Conservation (phyloP, 2,888 invertebrate species). For the Apodemia duryi region DNA sequence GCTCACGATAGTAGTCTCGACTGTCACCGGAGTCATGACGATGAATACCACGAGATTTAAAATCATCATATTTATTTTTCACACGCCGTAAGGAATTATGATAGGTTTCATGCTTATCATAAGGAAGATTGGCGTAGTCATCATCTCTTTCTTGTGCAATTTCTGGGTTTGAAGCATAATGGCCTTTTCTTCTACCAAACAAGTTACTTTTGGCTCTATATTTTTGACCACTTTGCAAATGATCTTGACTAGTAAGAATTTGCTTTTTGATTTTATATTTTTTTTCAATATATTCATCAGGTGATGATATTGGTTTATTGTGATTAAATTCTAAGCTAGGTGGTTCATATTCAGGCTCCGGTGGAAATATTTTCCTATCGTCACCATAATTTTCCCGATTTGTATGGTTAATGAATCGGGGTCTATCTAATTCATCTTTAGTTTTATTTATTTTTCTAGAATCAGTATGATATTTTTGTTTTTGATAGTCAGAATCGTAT, state of each 20-base stretch:
- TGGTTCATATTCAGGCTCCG: constrained; percentile 81
- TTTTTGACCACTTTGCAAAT: constrained; percentile 62
- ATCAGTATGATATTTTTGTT: constrained; percentile 66
- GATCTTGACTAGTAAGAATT: constrained; percentile 72
- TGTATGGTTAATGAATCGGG: constrained; percentile 57
- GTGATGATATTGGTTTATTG: constrained; percentile 79
- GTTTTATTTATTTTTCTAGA: constrained; percentile 57
- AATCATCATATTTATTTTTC: constrained; percentile 69
- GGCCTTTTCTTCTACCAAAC: constrained; percentile 69
- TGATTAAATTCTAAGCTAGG: constrained; percentile 82
- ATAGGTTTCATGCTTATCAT: constrained; percentile 66
- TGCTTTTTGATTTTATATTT: constrained; percentile 69
- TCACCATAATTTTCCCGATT: constrained; percentile 51
- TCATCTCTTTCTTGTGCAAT: constrained; percentile 75
- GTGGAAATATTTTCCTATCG: constrained; percentile 61
- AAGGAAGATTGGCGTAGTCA: constrained; percentile 66
- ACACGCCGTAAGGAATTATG: constrained; percentile 82
- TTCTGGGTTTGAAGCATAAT: constrained; percentile 82
- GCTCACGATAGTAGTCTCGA: constrained; percentile 64
- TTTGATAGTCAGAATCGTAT: constrained; percentile 67
- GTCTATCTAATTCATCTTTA: constrained; percentile 59
- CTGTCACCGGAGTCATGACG: constrained; percentile 74
- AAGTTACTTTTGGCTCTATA: constrained; percentile 67
- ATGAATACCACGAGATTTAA: constrained; percentile 56
- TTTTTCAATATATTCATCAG: constrained; percentile 78